These are phyloP conservation scores for Aphodius granarius DNA, from an alignment of 2,888 invertebrate genomes.

Conservation along the genomic window DNA sequence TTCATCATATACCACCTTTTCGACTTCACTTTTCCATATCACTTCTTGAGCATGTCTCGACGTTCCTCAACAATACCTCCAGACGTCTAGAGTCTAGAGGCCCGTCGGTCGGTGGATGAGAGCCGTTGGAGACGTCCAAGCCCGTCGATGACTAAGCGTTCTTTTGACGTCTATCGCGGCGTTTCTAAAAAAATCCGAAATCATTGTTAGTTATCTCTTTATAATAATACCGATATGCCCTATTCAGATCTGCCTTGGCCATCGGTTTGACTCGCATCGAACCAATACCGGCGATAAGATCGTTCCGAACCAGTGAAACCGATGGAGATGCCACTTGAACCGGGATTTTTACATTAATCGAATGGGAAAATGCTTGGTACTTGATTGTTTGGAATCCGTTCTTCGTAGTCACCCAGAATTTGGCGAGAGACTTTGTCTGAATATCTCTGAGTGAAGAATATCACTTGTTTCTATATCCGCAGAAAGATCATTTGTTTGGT, in stretches of 20 bases:
- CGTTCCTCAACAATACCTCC: background rate
- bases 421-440: no score
- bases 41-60: background rate
- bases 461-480: no score
- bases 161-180: background rate
- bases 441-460: no score
- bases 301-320: background rate
- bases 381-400: background rate
- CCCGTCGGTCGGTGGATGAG: background rate
- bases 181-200: constrained; percentile 38
- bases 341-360: background rate
- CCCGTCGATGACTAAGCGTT: background rate
- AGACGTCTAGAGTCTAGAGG: no score
- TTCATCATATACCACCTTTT: background rate
- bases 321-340: background rate
- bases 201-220: constrained; percentile 45
- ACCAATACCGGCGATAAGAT: background rate
- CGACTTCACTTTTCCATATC: background rate
- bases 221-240: constrained; percentile 41
- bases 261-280: background rate
- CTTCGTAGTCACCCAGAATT: no score
- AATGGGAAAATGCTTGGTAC: background rate
- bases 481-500: no score
- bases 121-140: background rate
- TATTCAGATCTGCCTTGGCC: background rate